Conservation (phyloP, 2,888 invertebrate genomes). For the Morinoia aosen region DNA sequence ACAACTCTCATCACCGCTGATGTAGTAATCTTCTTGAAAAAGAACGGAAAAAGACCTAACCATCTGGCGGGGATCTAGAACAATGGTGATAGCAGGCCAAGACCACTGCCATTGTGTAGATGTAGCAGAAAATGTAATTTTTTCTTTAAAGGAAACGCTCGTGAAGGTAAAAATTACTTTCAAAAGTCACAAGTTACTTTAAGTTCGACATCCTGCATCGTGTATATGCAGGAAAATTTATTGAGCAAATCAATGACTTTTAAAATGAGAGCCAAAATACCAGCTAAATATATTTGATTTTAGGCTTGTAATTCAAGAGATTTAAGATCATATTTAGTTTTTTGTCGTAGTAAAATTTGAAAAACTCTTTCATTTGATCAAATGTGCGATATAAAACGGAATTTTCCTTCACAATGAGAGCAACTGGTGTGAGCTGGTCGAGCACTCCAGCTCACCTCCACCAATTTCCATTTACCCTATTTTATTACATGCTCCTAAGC, state of each 20-base stretch:
- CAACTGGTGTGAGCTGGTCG: too few relatives aligned
- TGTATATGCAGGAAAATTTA: background rate
- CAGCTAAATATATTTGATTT: too few relatives aligned
- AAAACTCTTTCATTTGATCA: too few relatives aligned
- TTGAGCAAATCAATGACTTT: background rate
- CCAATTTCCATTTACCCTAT: too few relatives aligned
- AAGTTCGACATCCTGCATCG: background rate
- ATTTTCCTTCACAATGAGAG: too few relatives aligned
- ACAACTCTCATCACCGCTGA: slow-evolving; percentile 21
- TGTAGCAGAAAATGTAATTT: background rate
- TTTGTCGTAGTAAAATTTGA: too few relatives aligned
- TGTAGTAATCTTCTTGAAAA: background rate
- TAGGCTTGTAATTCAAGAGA: too few relatives aligned
- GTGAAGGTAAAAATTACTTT: background rate
- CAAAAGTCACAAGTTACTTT: background rate
- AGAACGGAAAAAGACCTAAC: background rate
- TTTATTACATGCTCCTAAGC: too few relatives aligned
- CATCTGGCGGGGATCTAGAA: background rate
- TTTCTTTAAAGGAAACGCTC: background rate
- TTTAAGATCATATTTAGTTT: too few relatives aligned
- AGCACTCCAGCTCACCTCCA: too few relatives aligned
- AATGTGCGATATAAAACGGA: too few relatives aligned
- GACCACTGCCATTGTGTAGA: background rate
- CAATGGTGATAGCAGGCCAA: background rate
- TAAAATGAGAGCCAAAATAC: too few relatives aligned